Evolutionary conservation across 2,888 invertebrate genomes (phyloP), one percentile per base, ranked within the genome.

Genomic region (Caenorhabditis sinica): DNA sequence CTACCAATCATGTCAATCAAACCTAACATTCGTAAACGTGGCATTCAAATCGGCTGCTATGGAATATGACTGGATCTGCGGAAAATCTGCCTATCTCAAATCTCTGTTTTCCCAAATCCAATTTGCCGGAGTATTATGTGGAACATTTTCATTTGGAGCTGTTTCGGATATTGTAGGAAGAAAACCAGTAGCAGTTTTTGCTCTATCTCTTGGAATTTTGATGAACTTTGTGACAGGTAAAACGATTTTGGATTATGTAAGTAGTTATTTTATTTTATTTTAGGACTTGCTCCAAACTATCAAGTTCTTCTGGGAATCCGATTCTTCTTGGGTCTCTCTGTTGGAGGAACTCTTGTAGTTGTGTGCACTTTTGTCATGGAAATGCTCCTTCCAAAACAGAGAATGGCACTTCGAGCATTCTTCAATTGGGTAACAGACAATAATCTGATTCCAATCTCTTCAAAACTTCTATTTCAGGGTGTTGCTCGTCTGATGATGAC

Each of bases 361-460:
- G 91, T 91, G 6, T 92, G 90, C 73, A 91, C 92, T 15, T 92
- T 90, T 76, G 91, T 92, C 23, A 92, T 92, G 92, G 92, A 92
- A 83, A 87, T 91, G 89, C 88, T 92, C n/a, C 86, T 91, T 17
- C 92, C 92, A 0, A 83, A 92, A 65, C 92, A 92, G 81, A 73
- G 92, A 83, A 92, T 92, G 91, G 90, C 92, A 15, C 86, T 92
- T 25, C 65, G 92, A 36, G 92, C 92, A 11, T 91, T 92, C 81
- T 90, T 92, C 85, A 92, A 92, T 72, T 92, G 92, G 92, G 92
- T 91, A 74, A 63, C 43, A 40, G 11, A n/a, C 15, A 20, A 53
- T 17, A 9, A n/a, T 11, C 33, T 49, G 2, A n/a, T 36, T 33
- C 6, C 20, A 33, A 36, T 30, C 25, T 17, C 9, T 33, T 20